Base-by-base conservation (phyloP, 2,888 invertebrate genomes). In the Scaptomyza reducta region DNA sequence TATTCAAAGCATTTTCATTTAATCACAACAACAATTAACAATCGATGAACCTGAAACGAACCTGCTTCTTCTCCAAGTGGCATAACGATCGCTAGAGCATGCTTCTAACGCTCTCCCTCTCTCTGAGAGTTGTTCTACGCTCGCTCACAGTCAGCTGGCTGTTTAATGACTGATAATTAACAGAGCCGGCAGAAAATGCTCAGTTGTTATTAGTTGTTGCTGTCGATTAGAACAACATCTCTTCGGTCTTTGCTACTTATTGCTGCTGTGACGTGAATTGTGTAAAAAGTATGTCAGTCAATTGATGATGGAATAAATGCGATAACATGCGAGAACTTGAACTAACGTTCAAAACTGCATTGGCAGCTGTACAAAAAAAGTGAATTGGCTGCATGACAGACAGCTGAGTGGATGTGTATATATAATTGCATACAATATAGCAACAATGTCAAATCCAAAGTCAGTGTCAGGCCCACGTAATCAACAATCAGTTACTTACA, bases 281-380 rank as follows among this genome's bases (percentile, higher is more conserved):
- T 49, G 50, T 41, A 27, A 79, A 65, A 75, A 74, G 75, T 75
- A 75, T 65, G 79, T 70, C 70, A 75, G 53, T 35, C 46, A 47
- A 60, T 70, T 45, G 40, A 40, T 45, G 40, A 40, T 40, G 40
- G 13, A 38, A 31, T 11, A 38, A 22, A 22, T 62, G 57, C 51
- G 40, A 61, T 64, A 49, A 35, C 31, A 62, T 29, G 16, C 16
- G 13, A 18, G 14, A 53, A 22, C 38, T n/a, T 29, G 18, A 29
- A 16, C 16, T n/a, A 18, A 33, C 3, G 14, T 11, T 11, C 7
- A n/a, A 9, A 55, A 14, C 13, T 61, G 51, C 63, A 60, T n/a
- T 16, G 3, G 25, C 6, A 25, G 16, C 50, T 42, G 18, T 68
- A 6, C 74, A 74, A 40, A 78, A 74, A 40, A 69, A 69, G 74